Evolutionary conservation across 2,888 invertebrate species (phyloP).

Genomic region (Erebia palarica): DNA sequence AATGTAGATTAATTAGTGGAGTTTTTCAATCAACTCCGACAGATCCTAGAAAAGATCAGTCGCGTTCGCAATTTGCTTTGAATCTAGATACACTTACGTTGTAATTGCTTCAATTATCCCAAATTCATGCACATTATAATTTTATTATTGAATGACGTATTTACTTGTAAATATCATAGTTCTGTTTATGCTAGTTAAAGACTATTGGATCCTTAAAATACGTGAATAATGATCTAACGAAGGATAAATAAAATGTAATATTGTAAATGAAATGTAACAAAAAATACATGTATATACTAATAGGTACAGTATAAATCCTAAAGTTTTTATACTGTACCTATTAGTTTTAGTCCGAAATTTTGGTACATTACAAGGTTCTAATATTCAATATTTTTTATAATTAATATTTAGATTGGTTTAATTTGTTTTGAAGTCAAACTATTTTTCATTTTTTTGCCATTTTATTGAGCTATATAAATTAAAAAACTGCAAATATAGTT

Average conservation of each 20-base stretch:
- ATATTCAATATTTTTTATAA: background rate
- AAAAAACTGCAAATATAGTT: no score
- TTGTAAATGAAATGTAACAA: conserved; percentile 5
- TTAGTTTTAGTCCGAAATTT: background rate
- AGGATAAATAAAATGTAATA: background rate
- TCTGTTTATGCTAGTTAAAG: background rate
- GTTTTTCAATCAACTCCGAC: background rate
- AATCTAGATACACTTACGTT: background rate
- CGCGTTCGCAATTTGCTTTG: background rate
- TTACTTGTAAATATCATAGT: background rate
- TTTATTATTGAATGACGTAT: background rate
- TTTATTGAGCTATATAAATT: background rate
- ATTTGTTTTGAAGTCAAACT: background rate
- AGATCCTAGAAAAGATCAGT: background rate
- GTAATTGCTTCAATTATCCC: background rate
- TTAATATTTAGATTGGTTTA: background rate
- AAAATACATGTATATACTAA: background rate
- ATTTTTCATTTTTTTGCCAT: background rate
- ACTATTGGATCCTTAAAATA: conserved; percentile 1
- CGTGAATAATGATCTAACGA: background rate
- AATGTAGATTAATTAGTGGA: background rate
- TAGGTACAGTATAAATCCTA: background rate
- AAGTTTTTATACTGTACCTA: background rate
- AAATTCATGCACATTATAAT: background rate
- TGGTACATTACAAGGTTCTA: background rate